These are phyloP conservation scores for Gallinago solitaria DNA, from an alignment of 2,797 vertebrate genomes.

Conservation along the genomic window DNA sequence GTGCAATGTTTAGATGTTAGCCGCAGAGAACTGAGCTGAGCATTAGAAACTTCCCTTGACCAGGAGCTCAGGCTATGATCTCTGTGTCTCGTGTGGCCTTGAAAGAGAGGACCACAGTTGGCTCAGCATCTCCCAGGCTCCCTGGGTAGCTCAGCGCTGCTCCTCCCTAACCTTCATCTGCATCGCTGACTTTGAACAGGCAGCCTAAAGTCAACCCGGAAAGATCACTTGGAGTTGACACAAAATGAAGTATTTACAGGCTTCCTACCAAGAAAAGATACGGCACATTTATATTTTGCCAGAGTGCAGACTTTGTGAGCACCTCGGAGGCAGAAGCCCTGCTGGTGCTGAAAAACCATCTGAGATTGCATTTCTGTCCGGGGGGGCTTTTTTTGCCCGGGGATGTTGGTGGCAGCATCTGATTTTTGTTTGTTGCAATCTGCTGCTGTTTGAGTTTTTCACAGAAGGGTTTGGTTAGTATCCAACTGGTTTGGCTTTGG, in stretches of 20 bases:
- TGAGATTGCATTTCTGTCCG: neutral
- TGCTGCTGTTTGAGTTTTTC: neutral
- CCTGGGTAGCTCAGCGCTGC: neutral
- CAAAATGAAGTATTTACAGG: neutral
- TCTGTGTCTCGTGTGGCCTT: neutral
- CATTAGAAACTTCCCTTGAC: neutral
- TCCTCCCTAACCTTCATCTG: neutral
- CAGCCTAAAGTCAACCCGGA: neutral
- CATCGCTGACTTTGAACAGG: neutral
- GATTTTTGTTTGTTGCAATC: neutral
- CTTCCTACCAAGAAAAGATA: neutral
- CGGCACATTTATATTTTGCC: neutral
- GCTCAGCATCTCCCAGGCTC: neutral
- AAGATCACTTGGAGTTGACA: neutral
- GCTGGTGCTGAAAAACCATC: neutral
- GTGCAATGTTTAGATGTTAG: neutral
- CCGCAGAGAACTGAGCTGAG: neutral
- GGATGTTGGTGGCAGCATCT: neutral
- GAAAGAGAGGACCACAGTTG: fast-evolving
- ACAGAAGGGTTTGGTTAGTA: conserved; percentile 31
- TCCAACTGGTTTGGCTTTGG: conserved; percentile 15
- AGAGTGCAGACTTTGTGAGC: neutral
- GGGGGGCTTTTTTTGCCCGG: neutral
- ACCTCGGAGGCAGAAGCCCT: neutral
- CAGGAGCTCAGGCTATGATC: neutral